Percentiles rank a stretch among this genome's conserved stretches.
Conservation (phyloP, 2,113 vertebrate species). For the Heliornis fulica region DNA sequence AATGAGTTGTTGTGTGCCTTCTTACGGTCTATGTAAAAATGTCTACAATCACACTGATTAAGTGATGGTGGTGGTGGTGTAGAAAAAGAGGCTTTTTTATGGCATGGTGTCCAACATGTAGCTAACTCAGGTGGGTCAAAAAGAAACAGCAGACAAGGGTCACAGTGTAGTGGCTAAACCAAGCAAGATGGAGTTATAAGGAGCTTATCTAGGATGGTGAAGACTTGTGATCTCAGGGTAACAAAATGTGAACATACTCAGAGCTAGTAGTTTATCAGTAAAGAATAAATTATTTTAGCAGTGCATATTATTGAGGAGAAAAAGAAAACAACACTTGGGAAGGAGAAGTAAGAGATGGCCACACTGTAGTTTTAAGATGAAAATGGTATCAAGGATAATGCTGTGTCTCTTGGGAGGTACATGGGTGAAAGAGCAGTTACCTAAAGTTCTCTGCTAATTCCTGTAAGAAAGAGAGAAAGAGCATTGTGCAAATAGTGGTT, state of each 20-base stretch:
- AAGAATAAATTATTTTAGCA: neutral
- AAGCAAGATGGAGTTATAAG: neutral
- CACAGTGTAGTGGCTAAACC: neutral
- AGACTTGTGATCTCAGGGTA: neutral
- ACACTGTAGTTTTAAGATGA: neutral
- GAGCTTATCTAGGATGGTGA: neutral
- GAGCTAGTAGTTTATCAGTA: neutral
- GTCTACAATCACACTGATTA: neutral
- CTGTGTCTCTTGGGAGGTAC: neutral
- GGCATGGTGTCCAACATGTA: neutral
- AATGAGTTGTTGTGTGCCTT: neutral
- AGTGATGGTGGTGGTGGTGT: neutral
- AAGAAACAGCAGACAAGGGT: neutral
- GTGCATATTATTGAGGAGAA: neutral
- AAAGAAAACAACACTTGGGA: neutral
- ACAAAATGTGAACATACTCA: neutral
- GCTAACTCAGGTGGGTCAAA: neutral
- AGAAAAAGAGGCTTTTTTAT: neutral
- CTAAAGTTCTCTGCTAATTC: neutral
- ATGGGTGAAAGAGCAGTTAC: neutral
- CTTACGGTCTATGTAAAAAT: neutral
- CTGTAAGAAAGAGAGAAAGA: too few relatives aligned
- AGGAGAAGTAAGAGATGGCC: neutral
- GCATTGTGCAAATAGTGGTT: neutral
- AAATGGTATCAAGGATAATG: neutral